Evolutionary conservation across 2,113 vertebrate species (phyloP).

Genomic region (Bostrychus sinensis): DNA sequence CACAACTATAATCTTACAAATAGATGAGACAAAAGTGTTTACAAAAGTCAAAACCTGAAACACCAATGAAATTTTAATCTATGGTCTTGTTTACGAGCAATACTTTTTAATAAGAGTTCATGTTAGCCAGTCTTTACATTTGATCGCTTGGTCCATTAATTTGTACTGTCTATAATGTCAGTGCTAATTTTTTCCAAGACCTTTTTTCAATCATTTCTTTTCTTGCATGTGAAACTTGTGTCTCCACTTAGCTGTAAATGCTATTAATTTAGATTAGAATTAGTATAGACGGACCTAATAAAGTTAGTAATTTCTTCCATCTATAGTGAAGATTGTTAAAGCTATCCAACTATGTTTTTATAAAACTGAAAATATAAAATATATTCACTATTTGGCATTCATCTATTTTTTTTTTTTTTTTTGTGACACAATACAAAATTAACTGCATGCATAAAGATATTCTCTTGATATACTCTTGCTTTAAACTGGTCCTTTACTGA

Average conservation of each 20-base stretch:
- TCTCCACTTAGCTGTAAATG: neutral
- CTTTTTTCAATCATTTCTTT: too few relatives aligned
- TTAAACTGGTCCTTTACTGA: conserved; percentile 16
- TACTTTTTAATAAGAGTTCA: too few relatives aligned
- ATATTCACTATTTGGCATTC: conserved; percentile 43
- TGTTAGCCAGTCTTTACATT: too few relatives aligned
- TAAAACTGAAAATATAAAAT: conserved; percentile 26
- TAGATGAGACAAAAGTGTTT: too few relatives aligned
- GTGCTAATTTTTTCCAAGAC: too few relatives aligned
- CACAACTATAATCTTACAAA: too few relatives aligned
- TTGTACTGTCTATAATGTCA: too few relatives aligned
- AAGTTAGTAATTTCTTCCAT: neutral
- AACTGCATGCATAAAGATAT: conserved; percentile 58
- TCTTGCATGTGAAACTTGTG: too few relatives aligned
- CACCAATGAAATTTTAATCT: too few relatives aligned
- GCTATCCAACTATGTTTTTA: neutral
- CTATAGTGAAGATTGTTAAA: neutral
- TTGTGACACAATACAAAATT: conserved; percentile 19
- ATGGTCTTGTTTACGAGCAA: too few relatives aligned
- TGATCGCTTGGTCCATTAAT: too few relatives aligned
- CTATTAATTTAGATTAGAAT: neutral
- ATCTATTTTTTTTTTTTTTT: neutral
- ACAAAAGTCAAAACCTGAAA: too few relatives aligned
- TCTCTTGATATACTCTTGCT: conserved; percentile 21
- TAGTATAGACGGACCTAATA: neutral